phyloP scores from a whole-genome alignment of 2,888 invertebrate species.

The Cremastinae sp. region DNA sequence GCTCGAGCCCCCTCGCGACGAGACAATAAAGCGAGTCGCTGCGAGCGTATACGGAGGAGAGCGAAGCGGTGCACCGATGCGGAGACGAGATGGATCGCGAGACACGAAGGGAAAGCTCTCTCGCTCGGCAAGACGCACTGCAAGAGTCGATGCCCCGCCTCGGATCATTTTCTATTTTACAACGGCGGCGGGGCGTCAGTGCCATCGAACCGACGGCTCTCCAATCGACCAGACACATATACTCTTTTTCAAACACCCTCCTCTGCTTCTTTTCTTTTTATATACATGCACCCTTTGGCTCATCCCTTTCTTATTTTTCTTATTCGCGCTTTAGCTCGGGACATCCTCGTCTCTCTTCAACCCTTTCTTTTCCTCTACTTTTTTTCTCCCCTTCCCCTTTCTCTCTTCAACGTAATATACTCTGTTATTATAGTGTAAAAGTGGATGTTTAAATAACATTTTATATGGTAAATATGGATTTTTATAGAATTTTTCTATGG shows the following conservation, averaged over 20 bases:
- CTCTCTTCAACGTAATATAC: no score
- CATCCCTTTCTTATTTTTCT: no score
- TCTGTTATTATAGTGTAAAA: no score
- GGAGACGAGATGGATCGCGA: conserved; percentile 19
- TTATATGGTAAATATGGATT: no score
- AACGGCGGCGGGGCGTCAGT: neutral
- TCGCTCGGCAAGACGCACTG: conserved; percentile 17
- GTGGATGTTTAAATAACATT: no score
- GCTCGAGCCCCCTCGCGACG: conserved; percentile 21
- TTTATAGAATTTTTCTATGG: no score
- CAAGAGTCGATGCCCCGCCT: conserved; percentile 6
- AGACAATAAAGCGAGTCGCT: neutral
- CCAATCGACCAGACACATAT: conserved; percentile 28
- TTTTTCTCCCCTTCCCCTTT: no score
- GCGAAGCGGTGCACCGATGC: no score
- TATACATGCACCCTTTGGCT: conserved; percentile 5
- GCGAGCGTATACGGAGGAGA: conserved; percentile 4
- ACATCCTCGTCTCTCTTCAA: no score
- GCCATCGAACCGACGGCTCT: conserved; percentile 9
- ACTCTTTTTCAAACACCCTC: conserved; percentile 27
- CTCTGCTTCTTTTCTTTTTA: no score
- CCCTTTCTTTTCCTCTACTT: no score
- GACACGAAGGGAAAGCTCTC: conserved; percentile 9
- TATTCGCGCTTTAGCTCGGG: no score
- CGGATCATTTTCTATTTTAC: conserved; percentile 31